Evolutionary conservation across 2,888 invertebrate genomes (phyloP), one percentile per base, ranked within the genome.

Genomic region (Caenorhabditis becei): DNA sequence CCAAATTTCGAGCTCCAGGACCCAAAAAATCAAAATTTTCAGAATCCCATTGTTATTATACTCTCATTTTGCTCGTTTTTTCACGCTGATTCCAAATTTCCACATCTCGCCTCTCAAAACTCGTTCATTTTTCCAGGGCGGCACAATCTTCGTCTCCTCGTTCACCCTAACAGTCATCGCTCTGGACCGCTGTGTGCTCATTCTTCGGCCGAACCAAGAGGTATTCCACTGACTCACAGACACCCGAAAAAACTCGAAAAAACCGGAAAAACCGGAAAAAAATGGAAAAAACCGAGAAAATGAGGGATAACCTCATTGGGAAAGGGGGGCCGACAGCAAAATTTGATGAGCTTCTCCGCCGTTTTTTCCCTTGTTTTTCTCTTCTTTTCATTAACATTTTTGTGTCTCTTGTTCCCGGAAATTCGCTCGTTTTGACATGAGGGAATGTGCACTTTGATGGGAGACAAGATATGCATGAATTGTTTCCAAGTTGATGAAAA

Each of bases 121-220:
- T 41, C 41, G 2, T 7, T 7, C 4, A 28, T 32, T 24, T 23
- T 82, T 89, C 59, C 67, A 91, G 88, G 91, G 89, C 58, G 89
- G 89, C 16, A 88, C 88, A 41, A 86, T 91, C 23, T 91, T 91
- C 65, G 89, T 91, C 20, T 90, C 89, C 23, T 88, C 88, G 59
- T 91, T 91, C 82, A 90, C 90, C 8, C 79, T 91, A 2, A 88
- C 89, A 8, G 87, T 89, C 18, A 91, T 91, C 51, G 91, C 91
- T 37, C 82, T 91, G 16, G 91, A 91, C 65, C 85, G 91, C 37
- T 91, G 88, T 71, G 63, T 89, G 32, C 79, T 91, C 1, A 88
- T 91, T 41, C 63, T 85, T 23, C 77, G 87, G 41, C 91, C 91
- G 7, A 88, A 84, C 69, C 74, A 70, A 54, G 84, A 89, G 84